Evolutionary conservation across 1,140 invertebrate species (phyloP).

Genomic region (Pseudoatta argentina): DNA sequence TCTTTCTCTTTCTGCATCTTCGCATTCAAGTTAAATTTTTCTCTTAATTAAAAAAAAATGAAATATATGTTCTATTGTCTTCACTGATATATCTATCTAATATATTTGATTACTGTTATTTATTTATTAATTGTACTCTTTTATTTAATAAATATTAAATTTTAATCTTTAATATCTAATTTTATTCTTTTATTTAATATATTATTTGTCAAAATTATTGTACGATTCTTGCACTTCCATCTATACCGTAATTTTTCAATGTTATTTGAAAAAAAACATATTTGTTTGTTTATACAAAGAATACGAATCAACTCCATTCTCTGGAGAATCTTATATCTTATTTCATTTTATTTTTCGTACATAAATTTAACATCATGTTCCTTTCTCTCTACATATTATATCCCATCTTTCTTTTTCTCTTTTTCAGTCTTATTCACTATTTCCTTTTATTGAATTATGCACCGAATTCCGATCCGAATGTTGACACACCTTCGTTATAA

Average conservation of each 20-base stretch:
- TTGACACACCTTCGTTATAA: constrained; percentile 46
- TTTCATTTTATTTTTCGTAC: constrained; percentile 48
- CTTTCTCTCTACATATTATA: not conserved
- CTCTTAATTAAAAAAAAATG: not conserved
- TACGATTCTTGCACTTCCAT: not conserved
- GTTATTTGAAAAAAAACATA: not conserved
- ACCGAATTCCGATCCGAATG: constrained; percentile 20
- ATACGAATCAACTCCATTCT: constrained; percentile 18
- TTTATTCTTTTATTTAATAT: too few species aligned
- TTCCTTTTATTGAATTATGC: constrained; percentile 56
- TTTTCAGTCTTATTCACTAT: not conserved
- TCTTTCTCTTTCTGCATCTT: too few species aligned
- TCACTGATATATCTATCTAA: not conserved
- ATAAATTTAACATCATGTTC: constrained; percentile 51
- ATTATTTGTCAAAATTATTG: constrained; percentile 7
- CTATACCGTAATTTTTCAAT: not conserved
- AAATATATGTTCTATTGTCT: too few species aligned
- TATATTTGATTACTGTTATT: not conserved
- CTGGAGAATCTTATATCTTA: constrained; percentile 40
- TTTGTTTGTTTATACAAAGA: constrained; percentile 20
- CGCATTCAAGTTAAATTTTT: too few species aligned
- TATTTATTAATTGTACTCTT: not conserved
- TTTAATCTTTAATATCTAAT: too few species aligned
- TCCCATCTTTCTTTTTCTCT: not conserved
- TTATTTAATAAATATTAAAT: too few species aligned